Percentiles rank a stretch among this genome's conserved stretches.
Evolutionary conservation across 2,888 invertebrate genomes (phyloP).

Genomic region (Endotricha flammealis): DNA sequence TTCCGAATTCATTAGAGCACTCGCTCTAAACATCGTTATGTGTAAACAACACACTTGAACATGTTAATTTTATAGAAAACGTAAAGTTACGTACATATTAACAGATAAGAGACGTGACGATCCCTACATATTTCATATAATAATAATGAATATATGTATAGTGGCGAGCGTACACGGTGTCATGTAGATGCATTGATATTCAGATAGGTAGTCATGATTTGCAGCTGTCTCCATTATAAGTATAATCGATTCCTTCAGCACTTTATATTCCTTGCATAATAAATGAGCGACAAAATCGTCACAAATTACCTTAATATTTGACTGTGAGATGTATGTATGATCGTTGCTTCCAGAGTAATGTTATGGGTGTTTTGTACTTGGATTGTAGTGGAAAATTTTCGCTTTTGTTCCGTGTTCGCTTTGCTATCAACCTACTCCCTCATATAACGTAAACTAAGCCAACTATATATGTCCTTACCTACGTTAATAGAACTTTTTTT

Average conservation of each 20-base stretch:
- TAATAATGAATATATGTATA: slow-evolving; percentile 44
- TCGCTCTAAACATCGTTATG: slow-evolving; percentile 20
- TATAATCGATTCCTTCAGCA: slow-evolving; percentile 48
- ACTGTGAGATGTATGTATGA: slow-evolving; percentile 73
- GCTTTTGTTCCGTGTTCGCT: slow-evolving; percentile 11
- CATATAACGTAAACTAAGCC: too few species aligned
- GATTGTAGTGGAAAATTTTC: slow-evolving; percentile 58
- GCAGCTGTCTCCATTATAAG: slow-evolving; percentile 43
- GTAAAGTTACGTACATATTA: slow-evolving; percentile 59
- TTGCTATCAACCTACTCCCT: too few species aligned
- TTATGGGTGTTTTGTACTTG: slow-evolving; percentile 29
- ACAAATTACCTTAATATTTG: slow-evolving; percentile 76
- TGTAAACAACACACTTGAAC: slow-evolving; percentile 36
- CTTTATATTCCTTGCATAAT: slow-evolving; percentile 77
- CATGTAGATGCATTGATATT: slow-evolving; percentile 51
- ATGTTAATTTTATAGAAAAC: slow-evolving; percentile 57
- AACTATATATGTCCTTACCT: too few species aligned
- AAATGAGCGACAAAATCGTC: slow-evolving; percentile 73
- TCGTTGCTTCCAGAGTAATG: slow-evolving; percentile 34
- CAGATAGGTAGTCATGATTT: slow-evolving; percentile 59
- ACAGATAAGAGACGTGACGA: slow-evolving; percentile 28
- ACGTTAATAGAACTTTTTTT: too few species aligned
- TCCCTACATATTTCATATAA: slow-evolving; percentile 41
- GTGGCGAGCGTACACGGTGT: slow-evolving; percentile 26
- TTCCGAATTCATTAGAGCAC: slow-evolving; percentile 20